Conservation (phyloP, 2,888 invertebrate species). For the Ophioninae sp. region DNA sequence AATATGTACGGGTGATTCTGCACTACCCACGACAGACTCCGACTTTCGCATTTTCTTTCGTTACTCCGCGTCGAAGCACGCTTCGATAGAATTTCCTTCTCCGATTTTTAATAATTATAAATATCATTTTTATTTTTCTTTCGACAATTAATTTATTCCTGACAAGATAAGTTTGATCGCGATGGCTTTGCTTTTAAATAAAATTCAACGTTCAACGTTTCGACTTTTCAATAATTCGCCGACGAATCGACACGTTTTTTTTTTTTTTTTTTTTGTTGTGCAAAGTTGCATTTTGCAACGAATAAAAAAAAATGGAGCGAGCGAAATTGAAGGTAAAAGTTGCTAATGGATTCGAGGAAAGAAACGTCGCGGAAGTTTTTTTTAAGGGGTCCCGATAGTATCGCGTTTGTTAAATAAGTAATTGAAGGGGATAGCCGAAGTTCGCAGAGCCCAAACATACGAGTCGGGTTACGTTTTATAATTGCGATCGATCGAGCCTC, state of each 20-base stretch:
- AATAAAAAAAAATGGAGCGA: background rate
- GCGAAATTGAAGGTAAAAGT: background rate
- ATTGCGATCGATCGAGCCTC: background rate
- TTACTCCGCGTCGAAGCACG: background rate
- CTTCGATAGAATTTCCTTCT: background rate
- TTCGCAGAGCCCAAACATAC: background rate
- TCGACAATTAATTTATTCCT: too few relatives aligned
- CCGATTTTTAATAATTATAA: background rate
- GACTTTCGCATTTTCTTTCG: background rate
- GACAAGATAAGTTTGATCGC: too few relatives aligned
- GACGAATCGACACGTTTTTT: background rate
- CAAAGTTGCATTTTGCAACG: background rate
- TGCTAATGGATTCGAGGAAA: background rate
- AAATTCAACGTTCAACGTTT: background rate
- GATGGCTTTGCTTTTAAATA: too few relatives aligned
- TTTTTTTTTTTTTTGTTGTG: too few relatives aligned
- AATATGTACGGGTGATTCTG: slow-evolving; percentile 8
- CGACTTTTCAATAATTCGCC: background rate
- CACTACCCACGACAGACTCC: background rate
- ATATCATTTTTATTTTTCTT: background rate
- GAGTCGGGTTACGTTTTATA: background rate
- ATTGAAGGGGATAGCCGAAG: background rate
- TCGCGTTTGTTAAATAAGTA: background rate
- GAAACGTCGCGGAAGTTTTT: background rate
- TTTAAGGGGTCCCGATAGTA: background rate